Evolutionary conservation across 1,140 invertebrate genomes (phyloP).

Genomic region (Bicyclus anynana): DNA sequence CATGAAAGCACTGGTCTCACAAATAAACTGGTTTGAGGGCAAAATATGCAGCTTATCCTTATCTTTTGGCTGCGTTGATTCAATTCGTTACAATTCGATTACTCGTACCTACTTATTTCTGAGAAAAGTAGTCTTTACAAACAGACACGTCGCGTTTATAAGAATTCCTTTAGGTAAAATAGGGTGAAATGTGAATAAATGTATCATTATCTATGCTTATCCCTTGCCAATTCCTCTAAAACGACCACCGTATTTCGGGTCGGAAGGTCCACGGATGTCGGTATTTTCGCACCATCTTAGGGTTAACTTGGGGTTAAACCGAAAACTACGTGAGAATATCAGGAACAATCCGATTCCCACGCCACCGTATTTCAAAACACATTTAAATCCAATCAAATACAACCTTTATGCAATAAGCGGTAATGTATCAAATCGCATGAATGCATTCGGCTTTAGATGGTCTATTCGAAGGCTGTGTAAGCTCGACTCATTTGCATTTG

Average conservation of each 20-base stretch:
- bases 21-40: no score
- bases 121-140: no score
- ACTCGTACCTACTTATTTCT: no score
- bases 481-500: constrained; percentile 53
- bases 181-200: no score
- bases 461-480: constrained; percentile 13
- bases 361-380: constrained; percentile 10
- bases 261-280: constrained; percentile 23
- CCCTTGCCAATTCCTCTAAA: constrained; percentile 12
- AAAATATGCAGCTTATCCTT: no score
- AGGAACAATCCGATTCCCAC: constrained; percentile 44
- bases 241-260: constrained; percentile 26
- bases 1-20: no score
- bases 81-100: no score
- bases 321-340: constrained; percentile 45
- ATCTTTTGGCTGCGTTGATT: no score
- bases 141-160: no score
- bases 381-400: constrained; percentile 3
- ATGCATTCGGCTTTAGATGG: not conserved
- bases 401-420: not conserved
- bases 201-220: no score
- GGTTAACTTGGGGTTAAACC: constrained; percentile 50
- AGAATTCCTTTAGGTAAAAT: no score
- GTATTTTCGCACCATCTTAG: constrained; percentile 40
- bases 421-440: constrained; percentile 9